Evolutionary conservation across 1,140 invertebrate species (phyloP).

Genomic region (Nasonia giraulti): DNA sequence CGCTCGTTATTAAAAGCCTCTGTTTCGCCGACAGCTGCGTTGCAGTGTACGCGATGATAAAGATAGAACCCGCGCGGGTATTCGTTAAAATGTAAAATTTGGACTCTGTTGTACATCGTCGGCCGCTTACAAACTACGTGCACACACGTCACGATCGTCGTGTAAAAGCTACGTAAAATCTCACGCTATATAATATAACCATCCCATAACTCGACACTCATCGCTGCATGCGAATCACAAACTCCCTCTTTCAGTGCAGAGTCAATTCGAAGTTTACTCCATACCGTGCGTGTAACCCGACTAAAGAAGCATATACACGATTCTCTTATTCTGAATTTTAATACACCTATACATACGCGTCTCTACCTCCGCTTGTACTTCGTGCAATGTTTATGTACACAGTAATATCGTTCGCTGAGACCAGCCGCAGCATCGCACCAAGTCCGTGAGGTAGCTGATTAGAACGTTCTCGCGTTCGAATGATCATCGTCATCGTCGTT

Average conservation of each 20-base stretch:
- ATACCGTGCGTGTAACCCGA: background rate
- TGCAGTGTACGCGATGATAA: too few relatives aligned
- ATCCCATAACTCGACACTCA: too few relatives aligned
- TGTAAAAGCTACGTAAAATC: too few relatives aligned
- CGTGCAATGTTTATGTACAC: background rate
- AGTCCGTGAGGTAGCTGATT: background rate
- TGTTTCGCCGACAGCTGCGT: too few relatives aligned
- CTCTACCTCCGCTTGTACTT: background rate
- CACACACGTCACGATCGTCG: too few relatives aligned
- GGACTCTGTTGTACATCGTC: too few relatives aligned
- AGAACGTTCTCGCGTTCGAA: background rate
- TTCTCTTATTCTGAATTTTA: background rate
- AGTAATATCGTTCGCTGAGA: background rate
- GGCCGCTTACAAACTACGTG: background rate
- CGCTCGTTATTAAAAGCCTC: too few relatives aligned
- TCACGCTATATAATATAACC: too few relatives aligned
- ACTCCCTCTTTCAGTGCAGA: background rate
- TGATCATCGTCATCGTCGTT: background rate
- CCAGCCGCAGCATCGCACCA: background rate
- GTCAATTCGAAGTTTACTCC: slow-evolving; percentile 2
- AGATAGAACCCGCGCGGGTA: too few relatives aligned
- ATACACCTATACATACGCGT: background rate
- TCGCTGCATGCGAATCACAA: too few relatives aligned
- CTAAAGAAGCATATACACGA: background rate
- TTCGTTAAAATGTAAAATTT: too few relatives aligned